These are phyloP conservation scores for Linepithema humile DNA, from an alignment of 1,140 invertebrate genomes.

Conservation along the genomic window DNA sequence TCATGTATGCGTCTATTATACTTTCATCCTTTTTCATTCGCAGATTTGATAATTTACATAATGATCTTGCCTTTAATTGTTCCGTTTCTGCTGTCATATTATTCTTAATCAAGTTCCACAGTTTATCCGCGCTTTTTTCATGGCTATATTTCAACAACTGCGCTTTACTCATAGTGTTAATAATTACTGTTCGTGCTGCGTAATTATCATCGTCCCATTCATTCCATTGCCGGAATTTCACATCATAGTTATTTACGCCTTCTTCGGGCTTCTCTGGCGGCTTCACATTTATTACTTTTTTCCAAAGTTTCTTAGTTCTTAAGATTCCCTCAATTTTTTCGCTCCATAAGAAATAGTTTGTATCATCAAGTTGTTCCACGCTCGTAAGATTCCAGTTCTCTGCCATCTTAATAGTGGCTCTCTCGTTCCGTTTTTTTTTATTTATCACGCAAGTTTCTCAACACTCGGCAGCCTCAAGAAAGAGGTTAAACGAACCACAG, in stretches of 20 bases:
- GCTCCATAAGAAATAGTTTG: conserved; percentile 9
- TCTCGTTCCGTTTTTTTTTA: neutral
- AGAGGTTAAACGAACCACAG: neutral
- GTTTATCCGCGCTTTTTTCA: too few relatives aligned
- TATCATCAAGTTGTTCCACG: neutral
- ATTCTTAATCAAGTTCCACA: too few relatives aligned
- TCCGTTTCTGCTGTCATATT: too few relatives aligned
- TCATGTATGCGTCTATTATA: too few relatives aligned
- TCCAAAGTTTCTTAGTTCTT: conserved; percentile 22
- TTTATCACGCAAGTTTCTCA: neutral
- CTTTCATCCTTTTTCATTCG: too few relatives aligned
- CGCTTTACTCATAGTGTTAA: conserved; percentile 3
- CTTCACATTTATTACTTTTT: conserved; percentile 15
- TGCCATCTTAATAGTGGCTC: neutral
- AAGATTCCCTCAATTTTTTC: conserved; percentile 20
- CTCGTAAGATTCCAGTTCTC: conserved; percentile 7
- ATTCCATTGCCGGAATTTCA: neutral
- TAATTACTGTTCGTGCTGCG: neutral
- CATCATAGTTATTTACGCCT: neutral
- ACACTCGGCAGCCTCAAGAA: neutral
- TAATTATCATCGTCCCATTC: conserved; percentile 37
- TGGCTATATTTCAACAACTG: conserved; percentile 25
- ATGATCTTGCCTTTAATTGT: too few relatives aligned
- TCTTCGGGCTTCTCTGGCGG: neutral
- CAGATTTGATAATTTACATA: too few relatives aligned